These are phyloP conservation scores for Teinopalpus imperialis DNA, from an alignment of 2,888 invertebrate species.

Conservation along the genomic window DNA sequence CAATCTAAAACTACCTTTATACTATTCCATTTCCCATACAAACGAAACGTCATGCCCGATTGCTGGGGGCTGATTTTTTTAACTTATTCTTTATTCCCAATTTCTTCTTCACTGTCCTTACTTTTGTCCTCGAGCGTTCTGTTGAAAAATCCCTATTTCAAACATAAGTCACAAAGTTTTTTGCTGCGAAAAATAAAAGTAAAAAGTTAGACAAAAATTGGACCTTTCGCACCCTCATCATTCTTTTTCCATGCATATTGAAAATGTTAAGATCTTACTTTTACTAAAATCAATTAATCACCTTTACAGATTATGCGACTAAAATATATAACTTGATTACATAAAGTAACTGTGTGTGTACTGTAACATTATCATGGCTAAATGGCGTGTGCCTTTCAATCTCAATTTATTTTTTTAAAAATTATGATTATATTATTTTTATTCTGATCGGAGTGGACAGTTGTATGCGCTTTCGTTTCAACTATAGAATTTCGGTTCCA, in stretches of 20 bases:
- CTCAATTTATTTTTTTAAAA: too few species aligned
- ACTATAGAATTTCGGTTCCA: too few species aligned
- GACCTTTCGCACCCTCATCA: conserved; percentile 53
- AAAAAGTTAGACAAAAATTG: conserved; percentile 46
- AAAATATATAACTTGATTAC: too few species aligned
- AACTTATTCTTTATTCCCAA: conserved; percentile 26
- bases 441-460: too few species aligned
- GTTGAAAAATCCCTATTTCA: conserved; percentile 44
- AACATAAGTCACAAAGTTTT: conserved; percentile 59
- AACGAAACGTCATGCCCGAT: conserved; percentile 20
- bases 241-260: conserved; percentile 43
- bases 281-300: conserved; percentile 8
- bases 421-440: too few species aligned
- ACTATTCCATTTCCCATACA: conserved; percentile 15
- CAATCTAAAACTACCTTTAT: conserved; percentile 6
- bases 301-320: too few species aligned
- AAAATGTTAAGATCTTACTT: conserved; percentile 14
- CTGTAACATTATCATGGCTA: too few species aligned
- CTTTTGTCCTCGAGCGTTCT: conserved; percentile 45
- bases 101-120: conserved; percentile 23
- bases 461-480: too few species aligned
- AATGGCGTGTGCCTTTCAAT: too few species aligned
- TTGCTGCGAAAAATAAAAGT: conserved; percentile 44
- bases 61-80: conserved; percentile 25
- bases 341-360: too few species aligned